Evolutionary conservation across 2,113 vertebrate genomes (phyloP).

Genomic region (Lophius piscatorius): DNA sequence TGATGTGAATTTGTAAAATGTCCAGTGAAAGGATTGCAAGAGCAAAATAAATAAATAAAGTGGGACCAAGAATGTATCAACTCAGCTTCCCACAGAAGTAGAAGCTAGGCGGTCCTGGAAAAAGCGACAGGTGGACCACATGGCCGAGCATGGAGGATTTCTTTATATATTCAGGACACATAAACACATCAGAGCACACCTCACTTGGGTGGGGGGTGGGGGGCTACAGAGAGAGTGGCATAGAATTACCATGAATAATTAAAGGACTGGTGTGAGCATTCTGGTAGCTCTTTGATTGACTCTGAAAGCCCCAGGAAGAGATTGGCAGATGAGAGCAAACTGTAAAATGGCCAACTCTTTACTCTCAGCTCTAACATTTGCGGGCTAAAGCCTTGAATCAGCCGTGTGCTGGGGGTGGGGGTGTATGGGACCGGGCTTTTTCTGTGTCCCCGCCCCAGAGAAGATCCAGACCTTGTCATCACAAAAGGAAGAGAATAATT

Average conservation of each 20-base stretch:
- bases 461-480: conserved; percentile 52
- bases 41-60: conserved; percentile 34
- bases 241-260: conserved; percentile 81
- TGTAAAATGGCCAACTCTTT: conserved; percentile 77
- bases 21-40: conserved; percentile 58
- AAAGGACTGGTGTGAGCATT: conserved; percentile 80
- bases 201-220: conserved; percentile 70
- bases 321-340: conserved; percentile 79
- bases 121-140: conserved; percentile 56
- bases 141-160: conserved; percentile 51
- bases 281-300: conserved; percentile 79
- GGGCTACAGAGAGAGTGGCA: conserved; percentile 65
- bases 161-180: conserved; percentile 73
- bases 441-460: conserved; percentile 60
- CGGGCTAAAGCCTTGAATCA: conserved; percentile 74
- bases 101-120: conserved; percentile 64
- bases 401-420: conserved; percentile 63
- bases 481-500: conserved; percentile 40
- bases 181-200: conserved; percentile 75
- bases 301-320: conserved; percentile 77
- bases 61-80: conserved; percentile 58
- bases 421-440: conserved; percentile 34
- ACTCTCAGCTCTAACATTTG: conserved; percentile 71
- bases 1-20: conserved; percentile 41
- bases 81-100: conserved; percentile 55